A percentile compares a stretch with the other conserved stretches of the same genome.
These are phyloP conservation scores for Thaumatotibia leucotreta DNA, from an alignment of 1,140 invertebrate genomes.

Conservation along the genomic window DNA sequence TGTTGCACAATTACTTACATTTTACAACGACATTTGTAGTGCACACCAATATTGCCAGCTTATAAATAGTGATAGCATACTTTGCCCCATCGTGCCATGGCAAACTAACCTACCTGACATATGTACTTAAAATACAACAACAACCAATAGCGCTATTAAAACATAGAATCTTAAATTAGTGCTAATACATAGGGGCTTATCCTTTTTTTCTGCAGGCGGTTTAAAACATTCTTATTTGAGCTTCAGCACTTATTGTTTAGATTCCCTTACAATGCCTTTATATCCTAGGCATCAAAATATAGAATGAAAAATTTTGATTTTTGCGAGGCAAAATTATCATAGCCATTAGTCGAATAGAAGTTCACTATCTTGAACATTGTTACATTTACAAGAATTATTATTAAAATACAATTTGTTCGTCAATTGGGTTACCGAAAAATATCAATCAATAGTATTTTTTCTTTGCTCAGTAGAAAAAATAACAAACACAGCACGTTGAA, in stretches of 20 bases:
- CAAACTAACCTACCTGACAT: neutral
- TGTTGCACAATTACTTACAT: no score
- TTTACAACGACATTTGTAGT: neutral
- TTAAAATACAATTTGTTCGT: no score
- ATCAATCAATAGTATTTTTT: no score
- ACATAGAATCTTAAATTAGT: neutral
- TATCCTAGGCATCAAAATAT: no score
- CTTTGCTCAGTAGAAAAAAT: no score
- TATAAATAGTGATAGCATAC: neutral
- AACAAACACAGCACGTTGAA: no score
- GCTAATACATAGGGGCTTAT: neutral
- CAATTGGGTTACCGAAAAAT: no score
- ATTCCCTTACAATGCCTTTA: no score
- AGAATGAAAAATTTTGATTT: no score
- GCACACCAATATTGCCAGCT: neutral
- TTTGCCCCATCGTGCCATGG: neutral
- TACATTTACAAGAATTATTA: no score
- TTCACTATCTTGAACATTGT: no score
- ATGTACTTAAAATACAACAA: neutral
- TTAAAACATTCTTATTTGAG: neutral
- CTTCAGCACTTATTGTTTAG: neutral
- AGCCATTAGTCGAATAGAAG: no score
- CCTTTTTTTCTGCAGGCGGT: neutral
- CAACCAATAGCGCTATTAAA: neutral
- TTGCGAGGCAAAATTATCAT: neutral